phyloP scores from a whole-genome alignment of 2,113 vertebrate genomes.

The Pipra filicauda region DNA sequence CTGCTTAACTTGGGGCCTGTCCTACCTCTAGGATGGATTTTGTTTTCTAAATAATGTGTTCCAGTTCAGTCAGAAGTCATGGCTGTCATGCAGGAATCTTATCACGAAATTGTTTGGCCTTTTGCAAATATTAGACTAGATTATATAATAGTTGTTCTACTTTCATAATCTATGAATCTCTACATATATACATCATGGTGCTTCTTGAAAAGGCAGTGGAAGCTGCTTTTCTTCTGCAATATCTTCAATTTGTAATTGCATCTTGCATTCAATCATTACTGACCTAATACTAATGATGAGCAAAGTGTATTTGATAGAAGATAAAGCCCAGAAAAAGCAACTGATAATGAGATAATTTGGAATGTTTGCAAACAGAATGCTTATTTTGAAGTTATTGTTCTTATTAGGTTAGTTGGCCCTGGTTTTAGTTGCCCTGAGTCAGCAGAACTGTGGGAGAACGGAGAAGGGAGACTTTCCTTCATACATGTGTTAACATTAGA shows the following conservation, averaged over 20 bases:
- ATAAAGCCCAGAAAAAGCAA: neutral
- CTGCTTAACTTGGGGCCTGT: neutral
- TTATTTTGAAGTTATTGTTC: neutral
- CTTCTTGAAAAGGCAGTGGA: neutral
- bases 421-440: neutral
- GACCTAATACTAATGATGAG: neutral
- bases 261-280: neutral
- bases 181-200: neutral
- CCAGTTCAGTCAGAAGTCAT: conserved; percentile 2
- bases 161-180: neutral
- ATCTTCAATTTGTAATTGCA: neutral
- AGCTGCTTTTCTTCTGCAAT: neutral
- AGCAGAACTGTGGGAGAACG: neutral
- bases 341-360: neutral
- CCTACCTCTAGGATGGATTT: neutral
- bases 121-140: neutral
- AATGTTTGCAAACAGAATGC: neutral
- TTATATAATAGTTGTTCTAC: neutral
- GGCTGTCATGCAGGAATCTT: neutral
- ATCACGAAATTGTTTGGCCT: neutral
- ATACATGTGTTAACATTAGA: neutral
- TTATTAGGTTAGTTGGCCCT: neutral
- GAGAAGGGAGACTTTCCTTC: neutral
- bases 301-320: neutral
- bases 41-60: neutral